These are phyloP conservation scores for Orycteropus afer DNA, from an alignment of 2,113 vertebrate species.

Conservation along the genomic window DNA sequence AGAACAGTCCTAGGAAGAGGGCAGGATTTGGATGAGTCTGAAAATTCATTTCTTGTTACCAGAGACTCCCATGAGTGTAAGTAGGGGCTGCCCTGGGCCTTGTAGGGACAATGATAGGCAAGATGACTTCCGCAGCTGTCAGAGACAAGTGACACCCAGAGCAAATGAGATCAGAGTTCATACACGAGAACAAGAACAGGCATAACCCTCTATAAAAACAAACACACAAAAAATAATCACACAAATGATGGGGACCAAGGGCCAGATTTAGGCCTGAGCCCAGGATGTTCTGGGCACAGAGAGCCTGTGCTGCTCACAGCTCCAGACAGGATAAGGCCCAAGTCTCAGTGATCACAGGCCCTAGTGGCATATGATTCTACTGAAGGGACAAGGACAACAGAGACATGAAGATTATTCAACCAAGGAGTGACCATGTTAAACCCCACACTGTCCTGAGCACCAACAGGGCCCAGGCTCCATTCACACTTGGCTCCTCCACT, in stretches of 20 bases:
- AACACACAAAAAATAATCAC: neutral
- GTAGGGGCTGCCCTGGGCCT: neutral
- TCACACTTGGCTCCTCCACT: neutral
- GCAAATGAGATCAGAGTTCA: too few relatives aligned
- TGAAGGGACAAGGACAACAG: neutral
- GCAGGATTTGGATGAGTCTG: neutral
- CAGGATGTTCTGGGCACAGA: too few relatives aligned
- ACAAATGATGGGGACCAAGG: neutral
- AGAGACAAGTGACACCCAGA: neutral
- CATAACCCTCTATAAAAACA: neutral
- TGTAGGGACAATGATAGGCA: neutral
- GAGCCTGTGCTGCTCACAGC: too few relatives aligned
- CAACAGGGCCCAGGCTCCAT: neutral
- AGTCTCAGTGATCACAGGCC: too few relatives aligned
- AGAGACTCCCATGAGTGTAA: too few relatives aligned
- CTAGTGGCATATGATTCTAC: neutral
- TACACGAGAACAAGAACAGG: neutral
- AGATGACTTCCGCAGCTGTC: neutral
- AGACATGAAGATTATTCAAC: neutral
- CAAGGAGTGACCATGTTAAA: neutral
- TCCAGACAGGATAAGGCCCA: too few relatives aligned
- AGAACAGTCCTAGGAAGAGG: neutral
- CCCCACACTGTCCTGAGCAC: neutral
- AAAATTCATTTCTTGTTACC: neutral
- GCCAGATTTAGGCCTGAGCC: too few relatives aligned